phyloP scores from a whole-genome alignment of 1,140 invertebrate species.

The Tribolium madens region DNA sequence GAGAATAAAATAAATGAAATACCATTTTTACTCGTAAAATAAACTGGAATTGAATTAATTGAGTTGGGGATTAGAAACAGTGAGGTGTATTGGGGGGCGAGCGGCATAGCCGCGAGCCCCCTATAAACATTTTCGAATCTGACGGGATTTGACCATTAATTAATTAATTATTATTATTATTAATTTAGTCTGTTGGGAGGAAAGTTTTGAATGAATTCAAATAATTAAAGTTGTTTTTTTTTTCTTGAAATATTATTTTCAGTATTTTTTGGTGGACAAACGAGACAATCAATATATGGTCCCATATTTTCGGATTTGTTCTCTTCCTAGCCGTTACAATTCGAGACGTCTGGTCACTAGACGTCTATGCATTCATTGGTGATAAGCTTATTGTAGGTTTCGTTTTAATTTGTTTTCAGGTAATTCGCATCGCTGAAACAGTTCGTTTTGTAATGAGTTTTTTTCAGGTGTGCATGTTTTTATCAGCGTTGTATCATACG shows the following conservation, averaged over 20 bases:
- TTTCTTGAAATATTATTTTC: slow-evolving; percentile 63
- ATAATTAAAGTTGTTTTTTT: slow-evolving; percentile 19
- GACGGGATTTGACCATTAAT: no score
- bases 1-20: no score
- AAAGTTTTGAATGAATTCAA: no score
- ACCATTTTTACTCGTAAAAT: no score
- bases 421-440: no score
- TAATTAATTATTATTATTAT: no score
- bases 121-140: no score
- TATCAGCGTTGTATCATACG: slow-evolving; percentile 93
- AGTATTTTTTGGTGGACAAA: slow-evolving; percentile 97
- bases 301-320: slow-evolving; percentile 92
- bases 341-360: slow-evolving; percentile 84
- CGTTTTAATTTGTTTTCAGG: slow-evolving; percentile 88
- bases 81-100: no score
- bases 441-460: slow-evolving; percentile 44
- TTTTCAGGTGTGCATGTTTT: slow-evolving; percentile 91
- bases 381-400: slow-evolving; percentile 89
- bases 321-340: slow-evolving; percentile 87
- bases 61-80: no score
- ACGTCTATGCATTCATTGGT: slow-evolving; percentile 79
- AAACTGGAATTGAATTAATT: no score
- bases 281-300: slow-evolving; percentile 98
- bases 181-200: no score
- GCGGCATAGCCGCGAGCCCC: no score